Evolutionary conservation across 2,888 invertebrate genomes (phyloP).

Genomic region (Lasioglossum lativentre): DNA sequence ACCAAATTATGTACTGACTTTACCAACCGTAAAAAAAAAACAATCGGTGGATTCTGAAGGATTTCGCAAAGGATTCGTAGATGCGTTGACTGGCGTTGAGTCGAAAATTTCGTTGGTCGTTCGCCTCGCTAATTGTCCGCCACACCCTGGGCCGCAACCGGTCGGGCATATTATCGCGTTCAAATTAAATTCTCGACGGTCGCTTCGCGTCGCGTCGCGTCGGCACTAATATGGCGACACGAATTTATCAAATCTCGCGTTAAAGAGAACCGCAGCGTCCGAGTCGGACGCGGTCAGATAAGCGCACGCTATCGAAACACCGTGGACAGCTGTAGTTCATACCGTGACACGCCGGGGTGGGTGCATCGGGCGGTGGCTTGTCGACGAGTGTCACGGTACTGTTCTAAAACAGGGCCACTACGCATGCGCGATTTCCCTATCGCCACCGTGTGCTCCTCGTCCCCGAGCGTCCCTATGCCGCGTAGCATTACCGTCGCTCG

Average conservation of each 20-base stretch:
- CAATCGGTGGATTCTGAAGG: too few relatives aligned
- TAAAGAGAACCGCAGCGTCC: constrained; percentile 7
- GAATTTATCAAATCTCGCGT: constrained; percentile 1
- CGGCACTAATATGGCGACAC: background rate
- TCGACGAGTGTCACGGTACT: constrained; percentile 76
- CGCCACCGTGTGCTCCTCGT: constrained; percentile 49
- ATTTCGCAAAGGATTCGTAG: too few relatives aligned
- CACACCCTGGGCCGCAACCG: constrained; percentile 10
- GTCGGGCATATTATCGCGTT: constrained; percentile 5
- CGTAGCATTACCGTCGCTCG: constrained; percentile 70
- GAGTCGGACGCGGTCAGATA: constrained; percentile 17
- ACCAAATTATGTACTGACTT: too few relatives aligned
- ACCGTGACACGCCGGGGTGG: constrained; percentile 81
- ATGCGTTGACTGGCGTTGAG: too few relatives aligned
- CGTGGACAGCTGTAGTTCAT: constrained; percentile 70
- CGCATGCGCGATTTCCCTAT: constrained; percentile 78
- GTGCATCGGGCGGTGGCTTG: constrained; percentile 85
- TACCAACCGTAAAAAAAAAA: too few relatives aligned
- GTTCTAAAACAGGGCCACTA: constrained; percentile 80
- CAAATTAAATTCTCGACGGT: background rate
- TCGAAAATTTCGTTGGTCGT: background rate
- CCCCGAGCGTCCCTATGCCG: constrained; percentile 84
- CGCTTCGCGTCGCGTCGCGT: too few relatives aligned
- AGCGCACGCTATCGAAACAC: constrained; percentile 26
- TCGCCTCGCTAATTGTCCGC: background rate